Percentiles rank a stretch among this genome's conserved stretches.
phyloP scores from a whole-genome alignment of 2,888 invertebrate species.

The Ditula angustiorana region DNA sequence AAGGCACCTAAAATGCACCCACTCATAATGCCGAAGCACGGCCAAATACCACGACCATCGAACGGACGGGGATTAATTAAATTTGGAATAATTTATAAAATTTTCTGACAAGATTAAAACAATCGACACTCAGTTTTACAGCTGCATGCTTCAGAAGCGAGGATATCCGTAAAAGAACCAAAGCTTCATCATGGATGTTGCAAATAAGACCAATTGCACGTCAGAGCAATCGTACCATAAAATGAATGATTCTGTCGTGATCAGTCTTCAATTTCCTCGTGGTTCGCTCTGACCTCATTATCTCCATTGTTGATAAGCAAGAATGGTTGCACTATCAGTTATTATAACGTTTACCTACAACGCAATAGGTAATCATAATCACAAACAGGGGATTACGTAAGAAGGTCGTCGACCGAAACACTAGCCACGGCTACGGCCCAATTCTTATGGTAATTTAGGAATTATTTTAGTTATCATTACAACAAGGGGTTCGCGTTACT shows the following conservation, averaged over 20 bases:
- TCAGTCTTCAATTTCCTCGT: background rate
- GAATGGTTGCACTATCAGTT: conserved; percentile 9
- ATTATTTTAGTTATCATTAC: background rate
- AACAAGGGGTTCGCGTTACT: no score
- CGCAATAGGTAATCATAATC: conserved; percentile 1
- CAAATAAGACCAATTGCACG: no score
- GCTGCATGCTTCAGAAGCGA: no score
- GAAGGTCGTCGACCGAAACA: conserved; percentile 18
- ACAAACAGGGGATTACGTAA: conserved; percentile 24
- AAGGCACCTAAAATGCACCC: no score
- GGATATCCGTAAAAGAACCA: no score
- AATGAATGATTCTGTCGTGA: background rate
- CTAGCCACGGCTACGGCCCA: conserved; percentile 6
- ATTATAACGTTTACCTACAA: background rate
- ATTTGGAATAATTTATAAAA: no score
- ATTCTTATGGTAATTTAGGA: conserved; percentile 11
- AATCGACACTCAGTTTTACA: no score
- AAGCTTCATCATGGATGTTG: no score
- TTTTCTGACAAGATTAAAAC: no score
- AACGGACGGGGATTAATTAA: no score
- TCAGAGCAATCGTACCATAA: background rate
- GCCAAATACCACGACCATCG: no score
- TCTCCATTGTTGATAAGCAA: background rate
- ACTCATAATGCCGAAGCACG: no score
- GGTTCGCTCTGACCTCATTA: background rate